Evolutionary conservation across 1,140 invertebrate genomes (phyloP), one percentile per base, ranked within the genome.

Genomic region (Drosophila pruinosa): DNA sequence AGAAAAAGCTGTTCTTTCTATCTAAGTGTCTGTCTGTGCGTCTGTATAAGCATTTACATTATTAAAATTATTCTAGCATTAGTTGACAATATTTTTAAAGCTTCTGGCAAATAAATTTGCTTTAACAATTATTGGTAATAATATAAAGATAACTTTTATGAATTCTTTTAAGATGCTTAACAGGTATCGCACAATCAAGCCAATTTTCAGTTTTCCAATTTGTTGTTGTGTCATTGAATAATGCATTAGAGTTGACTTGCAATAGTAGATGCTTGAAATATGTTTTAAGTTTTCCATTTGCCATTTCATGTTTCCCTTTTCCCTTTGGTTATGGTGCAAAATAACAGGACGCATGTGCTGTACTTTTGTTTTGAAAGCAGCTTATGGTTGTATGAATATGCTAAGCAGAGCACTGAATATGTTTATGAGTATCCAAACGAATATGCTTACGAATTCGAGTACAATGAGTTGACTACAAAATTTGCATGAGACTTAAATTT

Each of bases 401-500:
- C 17, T 24, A 12, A 26, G 56, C 38, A 43, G 56, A 56, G 21
- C 21, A 39, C 2, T 12, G 12, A 59, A 8, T 26, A 3, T 14
- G 14, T 1, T n/a, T 12, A 34, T 15, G 6, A 19, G n/a, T 15
- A 2, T 0, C 24, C 22, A 26, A 17, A 2, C 1, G 4, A n/a
- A 38, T 17, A 54, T n/a, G 31, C 1, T n/a, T 34, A 12, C 10
- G n/a, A n/a, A n/a, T n/a, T 0, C 3, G 17, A 24, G 8, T 19
- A n/a, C n/a, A n/a, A n/a, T n/a, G n/a, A n/a, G 4, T 41, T 19
- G 5, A 6, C 6, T 17, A 54, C 53, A 19, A 65, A 65, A 75
- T 78, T 78, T 75, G 75, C 75, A 64, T 69, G 62, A 70, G 59
- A 68, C 56, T 80, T 76, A 69, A 80, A 76, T 76, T 80, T 80